Evolutionary conservation across 2,888 invertebrate species (phyloP).

Genomic region (Heliconius ismenius): DNA sequence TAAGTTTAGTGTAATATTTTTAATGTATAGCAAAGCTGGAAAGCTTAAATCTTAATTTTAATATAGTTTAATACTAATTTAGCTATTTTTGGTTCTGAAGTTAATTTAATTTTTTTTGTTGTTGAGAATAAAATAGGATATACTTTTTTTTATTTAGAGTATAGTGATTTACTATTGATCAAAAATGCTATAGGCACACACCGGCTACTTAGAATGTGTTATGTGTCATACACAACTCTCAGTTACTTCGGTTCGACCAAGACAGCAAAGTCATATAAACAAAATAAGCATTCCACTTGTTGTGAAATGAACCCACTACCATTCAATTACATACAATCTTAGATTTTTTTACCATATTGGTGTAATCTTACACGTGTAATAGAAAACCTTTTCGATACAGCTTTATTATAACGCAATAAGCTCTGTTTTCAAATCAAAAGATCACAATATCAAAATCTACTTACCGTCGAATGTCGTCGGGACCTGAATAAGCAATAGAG

Average conservation of each 20-base stretch:
- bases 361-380: background rate
- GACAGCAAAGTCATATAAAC: background rate
- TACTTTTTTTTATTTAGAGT: too few species aligned
- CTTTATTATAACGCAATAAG: conserved; percentile 29
- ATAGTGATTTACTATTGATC: too few species aligned
- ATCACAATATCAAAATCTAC: conserved; percentile 36
- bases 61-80: too few species aligned
- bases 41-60: background rate
- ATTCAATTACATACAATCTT: background rate
- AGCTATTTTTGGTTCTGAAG: too few species aligned
- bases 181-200: too few species aligned
- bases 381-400: background rate
- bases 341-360: background rate
- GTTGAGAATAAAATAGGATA: too few species aligned
- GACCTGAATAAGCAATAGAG: conserved; percentile 37
- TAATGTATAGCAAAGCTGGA: background rate
- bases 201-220: too few species aligned
- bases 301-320: background rate
- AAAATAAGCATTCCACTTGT: background rate
- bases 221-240: too few species aligned
- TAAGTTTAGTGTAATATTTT: too few species aligned
- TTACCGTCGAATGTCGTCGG: conserved; percentile 33
- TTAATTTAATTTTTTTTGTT: too few species aligned
- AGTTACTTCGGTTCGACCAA: too few species aligned
- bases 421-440: conserved; percentile 34